Evolutionary conservation across 2,888 invertebrate genomes (phyloP), one percentile per base, ranked within the genome.

Genomic region (Panopea generosa): DNA sequence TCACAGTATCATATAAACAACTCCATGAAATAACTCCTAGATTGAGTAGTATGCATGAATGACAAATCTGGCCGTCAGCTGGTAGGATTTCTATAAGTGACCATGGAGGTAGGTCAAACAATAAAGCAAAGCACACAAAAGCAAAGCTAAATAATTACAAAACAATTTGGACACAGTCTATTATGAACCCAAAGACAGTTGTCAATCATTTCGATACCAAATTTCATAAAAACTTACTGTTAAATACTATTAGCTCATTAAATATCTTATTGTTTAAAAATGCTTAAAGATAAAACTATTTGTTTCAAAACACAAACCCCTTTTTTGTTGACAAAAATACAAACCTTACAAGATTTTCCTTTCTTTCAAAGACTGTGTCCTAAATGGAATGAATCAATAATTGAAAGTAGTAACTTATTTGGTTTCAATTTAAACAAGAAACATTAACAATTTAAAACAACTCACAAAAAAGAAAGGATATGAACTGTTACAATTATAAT

Each of bases 401-500:
- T 50, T 18, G 24, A 50, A 50, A 50, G 20, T 24, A 50, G 24
- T 50, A 22, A 50, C 16, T 22, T 22, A 50, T 18, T 3, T 50
- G 50, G 50, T 50, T 20, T 50, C 24, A 67, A 73, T 68, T 57
- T 52, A 68, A 75, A 75, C 74, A 69, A 53, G 68, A 59, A 75
- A 75, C 74, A 60, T 33, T 63, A 75, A 89, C 88, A 87, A 87
- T 86, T 84, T 86, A 84, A 86, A 85, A 52, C 20, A 29, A 38
- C 22, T 24, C 83, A 82, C 79, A 85, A 85, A 83, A 85, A 81
- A 79, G 65, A 84, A 85, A 63, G 61, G 52, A 63, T 59, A 56
- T 45, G 61, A 73, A 57, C 56, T 71, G 11, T 27, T 24, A 59
- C 66, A 72, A 61, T 55, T 55, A 66, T 56, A 66, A 72, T 55